These are phyloP conservation scores for Episyrphus balteatus DNA, from an alignment of 1,140 invertebrate genomes.

Conservation along the genomic window DNA sequence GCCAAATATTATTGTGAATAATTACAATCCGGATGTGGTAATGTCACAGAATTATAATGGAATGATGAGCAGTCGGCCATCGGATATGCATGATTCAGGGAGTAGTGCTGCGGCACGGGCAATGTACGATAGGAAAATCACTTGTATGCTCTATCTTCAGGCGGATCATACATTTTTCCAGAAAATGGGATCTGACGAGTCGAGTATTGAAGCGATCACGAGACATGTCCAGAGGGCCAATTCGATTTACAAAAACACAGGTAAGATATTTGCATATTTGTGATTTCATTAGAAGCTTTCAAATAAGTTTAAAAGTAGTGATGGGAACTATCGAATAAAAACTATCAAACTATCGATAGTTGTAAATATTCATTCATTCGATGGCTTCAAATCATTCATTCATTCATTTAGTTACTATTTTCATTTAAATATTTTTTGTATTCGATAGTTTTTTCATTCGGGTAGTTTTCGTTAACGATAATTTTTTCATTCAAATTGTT, in stretches of 20 bases:
- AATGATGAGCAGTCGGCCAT: constrained; percentile 51
- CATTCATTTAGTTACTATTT: too few relatives aligned
- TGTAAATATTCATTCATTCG: too few relatives aligned
- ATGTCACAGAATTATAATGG: constrained; percentile 37
- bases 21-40: constrained; percentile 35
- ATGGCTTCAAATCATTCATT: too few relatives aligned
- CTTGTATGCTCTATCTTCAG: constrained; percentile 86
- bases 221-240: constrained; percentile 89
- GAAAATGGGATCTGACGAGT: constrained; percentile 84
- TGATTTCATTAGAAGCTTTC: too few relatives aligned
- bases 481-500: too few relatives aligned
- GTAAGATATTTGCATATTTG: too few relatives aligned
- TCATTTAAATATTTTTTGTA: too few relatives aligned
- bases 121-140: constrained; percentile 50
- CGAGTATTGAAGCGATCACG: constrained; percentile 90
- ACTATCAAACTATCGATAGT: too few relatives aligned
- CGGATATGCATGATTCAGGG: constrained; percentile 49
- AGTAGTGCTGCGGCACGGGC: constrained; percentile 31
- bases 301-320: too few relatives aligned
- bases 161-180: constrained; percentile 91
- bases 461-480: too few relatives aligned
- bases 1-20: constrained; percentile 36
- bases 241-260: constrained; percentile 80
- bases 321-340: too few relatives aligned
- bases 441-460: too few relatives aligned